These are phyloP conservation scores for Drosophila oshimai DNA, from an alignment of 1,140 invertebrate genomes.

Conservation along the genomic window DNA sequence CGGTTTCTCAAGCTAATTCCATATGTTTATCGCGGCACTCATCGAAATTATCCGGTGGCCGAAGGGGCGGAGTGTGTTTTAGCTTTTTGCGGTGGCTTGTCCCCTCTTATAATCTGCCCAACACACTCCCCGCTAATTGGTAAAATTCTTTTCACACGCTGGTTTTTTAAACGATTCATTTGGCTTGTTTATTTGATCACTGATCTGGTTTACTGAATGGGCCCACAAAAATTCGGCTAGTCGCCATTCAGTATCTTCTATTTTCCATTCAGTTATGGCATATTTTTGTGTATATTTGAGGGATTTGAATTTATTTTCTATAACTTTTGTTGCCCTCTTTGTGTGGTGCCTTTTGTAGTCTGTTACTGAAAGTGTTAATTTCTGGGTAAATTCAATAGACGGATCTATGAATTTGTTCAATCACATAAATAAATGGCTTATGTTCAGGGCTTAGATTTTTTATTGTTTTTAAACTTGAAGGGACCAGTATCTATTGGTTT, in stretches of 20 bases:
- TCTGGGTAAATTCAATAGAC: conserved; percentile 8
- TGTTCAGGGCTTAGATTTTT: conserved; percentile 5
- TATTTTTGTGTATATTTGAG: conserved; percentile 28
- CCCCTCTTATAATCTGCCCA: neutral
- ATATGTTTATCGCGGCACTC: conserved; percentile 44
- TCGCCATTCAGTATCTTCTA: conserved; percentile 33
- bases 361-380: conserved; percentile 44
- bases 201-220: conserved; percentile 39
- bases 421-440: conserved; percentile 1
- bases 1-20: conserved; percentile 44
- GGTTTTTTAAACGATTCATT: conserved; percentile 49
- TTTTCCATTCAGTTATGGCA: conserved; percentile 34
- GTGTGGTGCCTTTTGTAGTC: conserved; percentile 13
- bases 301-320: conserved; percentile 41
- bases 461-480: neutral
- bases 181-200: conserved; percentile 49
- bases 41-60: conserved; percentile 66
- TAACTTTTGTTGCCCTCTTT: conserved; percentile 2
- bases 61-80: conserved; percentile 55
- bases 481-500: neutral
- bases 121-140: conserved; percentile 51
- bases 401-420: neutral
- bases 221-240: conserved; percentile 21
- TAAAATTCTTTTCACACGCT: conserved; percentile 45
- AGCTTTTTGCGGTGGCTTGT: conserved; percentile 53